Evolutionary conservation across 2,797 vertebrate species (phyloP), one percentile per base, ranked within the genome.

Genomic region (Florisuga fusca): DNA sequence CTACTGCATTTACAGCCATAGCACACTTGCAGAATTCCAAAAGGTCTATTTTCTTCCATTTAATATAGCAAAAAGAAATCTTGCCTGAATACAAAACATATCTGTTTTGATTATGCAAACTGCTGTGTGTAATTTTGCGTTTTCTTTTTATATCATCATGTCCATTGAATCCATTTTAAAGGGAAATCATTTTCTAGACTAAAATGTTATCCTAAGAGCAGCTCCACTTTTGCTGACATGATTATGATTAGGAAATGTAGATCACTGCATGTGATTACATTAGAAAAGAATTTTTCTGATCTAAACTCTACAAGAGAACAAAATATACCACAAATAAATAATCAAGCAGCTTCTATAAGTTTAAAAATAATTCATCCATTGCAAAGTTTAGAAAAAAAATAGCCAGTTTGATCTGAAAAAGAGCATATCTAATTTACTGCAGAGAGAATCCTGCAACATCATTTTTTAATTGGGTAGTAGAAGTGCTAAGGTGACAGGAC

Each of bases 21-120:
- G 95, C 94, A 96, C 87, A 97, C 84, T 98, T 97, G 95, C 97
- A 97, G 92, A 97, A 97, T 97, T 97, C 97, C 97, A 96, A 97
- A 97, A 98, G 95, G 92, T 97, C 94, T 97, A 98, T 98, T 98
- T 98, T 96, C 93, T 97, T 94, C 96, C 97, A 98, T 97, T 97
- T 98, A 98, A 96, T 97, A 96, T 90, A 97, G 97, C 96, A 97
- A 96, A 97, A 98, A 97, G 97, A 98, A 97, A 97, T 97, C 97
- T 97, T 96, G 95, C 95, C 96, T 97, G 98, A 98, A 98, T 98
- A 97, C 97, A 98, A 98, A 98, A 98, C 96, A 96, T 98, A 97
- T 97, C 97, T 98, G 97, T 98, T 98, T 98, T 98, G 98, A 98
- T 98, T 98, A 98, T 98, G 98, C 98, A 97, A 98, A 98, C 97